Evolutionary conservation across 1,140 invertebrate species (phyloP).

Genomic region (Dryas iulia): DNA sequence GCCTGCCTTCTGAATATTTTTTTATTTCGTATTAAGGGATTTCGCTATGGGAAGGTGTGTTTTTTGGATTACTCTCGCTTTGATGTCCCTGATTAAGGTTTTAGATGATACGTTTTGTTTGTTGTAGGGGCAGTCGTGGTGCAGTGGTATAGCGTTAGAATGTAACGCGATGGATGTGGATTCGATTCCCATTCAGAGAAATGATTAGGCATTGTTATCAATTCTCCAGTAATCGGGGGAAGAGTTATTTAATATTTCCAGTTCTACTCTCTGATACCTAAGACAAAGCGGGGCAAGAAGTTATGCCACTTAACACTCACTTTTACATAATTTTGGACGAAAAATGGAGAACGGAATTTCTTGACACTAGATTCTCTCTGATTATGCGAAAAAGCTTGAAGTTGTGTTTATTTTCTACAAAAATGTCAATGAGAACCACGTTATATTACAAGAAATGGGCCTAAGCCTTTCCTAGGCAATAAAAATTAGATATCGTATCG

Average conservation of each 20-base stretch:
- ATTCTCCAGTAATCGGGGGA: no score
- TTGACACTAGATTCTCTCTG: no score
- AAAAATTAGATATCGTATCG: constrained; percentile 40
- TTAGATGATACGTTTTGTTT: constrained; percentile 68
- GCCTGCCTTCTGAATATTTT: constrained; percentile 39
- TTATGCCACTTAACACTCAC: constrained; percentile 5
- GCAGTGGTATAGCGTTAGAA: no score
- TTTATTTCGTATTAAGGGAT: constrained; percentile 68
- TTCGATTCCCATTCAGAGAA: no score
- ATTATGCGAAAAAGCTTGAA: no score
- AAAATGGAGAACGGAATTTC: no score
- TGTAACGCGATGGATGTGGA: no score
- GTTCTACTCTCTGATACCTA: no score
- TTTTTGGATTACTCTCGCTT: constrained; percentile 73
- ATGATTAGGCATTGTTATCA: no score
- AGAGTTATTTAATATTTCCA: no score
- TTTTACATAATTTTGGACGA: background rate
- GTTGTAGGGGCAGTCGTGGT: no score
- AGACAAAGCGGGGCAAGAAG: no score
- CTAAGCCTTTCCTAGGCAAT: background rate
- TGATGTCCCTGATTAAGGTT: constrained; percentile 67
- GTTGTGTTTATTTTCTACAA: background rate
- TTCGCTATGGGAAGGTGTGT: constrained; percentile 58
- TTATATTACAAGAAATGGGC: background rate
- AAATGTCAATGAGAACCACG: background rate